A percentile compares a stretch with the other conserved stretches of the same genome.
Evolutionary conservation across 2,797 vertebrate species (phyloP).

Genomic region (Tauraco hartlaubi): DNA sequence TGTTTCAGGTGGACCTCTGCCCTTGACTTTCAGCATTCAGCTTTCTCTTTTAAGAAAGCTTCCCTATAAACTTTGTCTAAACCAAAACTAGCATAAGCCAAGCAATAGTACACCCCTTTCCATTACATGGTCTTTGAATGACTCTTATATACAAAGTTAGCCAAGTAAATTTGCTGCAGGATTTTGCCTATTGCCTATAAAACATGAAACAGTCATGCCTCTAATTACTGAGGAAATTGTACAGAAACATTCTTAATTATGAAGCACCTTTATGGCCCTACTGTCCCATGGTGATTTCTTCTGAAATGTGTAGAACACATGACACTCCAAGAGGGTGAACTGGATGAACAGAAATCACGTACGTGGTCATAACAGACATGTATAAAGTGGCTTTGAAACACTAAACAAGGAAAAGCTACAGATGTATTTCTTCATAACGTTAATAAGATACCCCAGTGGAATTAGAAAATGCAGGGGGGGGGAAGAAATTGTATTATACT

Average conservation of each 20-base stretch:
- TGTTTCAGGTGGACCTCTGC: not conserved
- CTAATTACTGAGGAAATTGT: not conserved
- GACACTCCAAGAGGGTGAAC: accelerated
- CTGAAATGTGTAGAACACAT: not conserved
- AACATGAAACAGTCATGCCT: not conserved
- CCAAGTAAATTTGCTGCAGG: not conserved
- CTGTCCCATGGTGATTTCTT: not conserved
- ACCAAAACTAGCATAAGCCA: not conserved
- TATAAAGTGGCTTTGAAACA: not conserved
- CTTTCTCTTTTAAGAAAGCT: not conserved
- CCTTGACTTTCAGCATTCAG: not conserved
- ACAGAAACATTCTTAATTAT: not conserved
- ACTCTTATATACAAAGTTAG: not conserved
- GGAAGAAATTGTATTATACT: not conserved
- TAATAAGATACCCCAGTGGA: not conserved
- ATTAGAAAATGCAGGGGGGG: not conserved
- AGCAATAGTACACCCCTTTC: not conserved
- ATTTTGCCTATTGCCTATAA: not conserved
- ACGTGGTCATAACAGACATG: not conserved
- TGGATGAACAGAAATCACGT: not conserved
- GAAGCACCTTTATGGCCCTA: not conserved
- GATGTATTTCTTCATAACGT: not conserved
- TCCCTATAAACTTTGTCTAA: not conserved
- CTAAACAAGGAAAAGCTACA: not conserved
- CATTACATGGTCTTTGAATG: accelerated